Evolutionary conservation across 2,888 invertebrate genomes (phyloP).

Genomic region (Lasius platythorax): DNA sequence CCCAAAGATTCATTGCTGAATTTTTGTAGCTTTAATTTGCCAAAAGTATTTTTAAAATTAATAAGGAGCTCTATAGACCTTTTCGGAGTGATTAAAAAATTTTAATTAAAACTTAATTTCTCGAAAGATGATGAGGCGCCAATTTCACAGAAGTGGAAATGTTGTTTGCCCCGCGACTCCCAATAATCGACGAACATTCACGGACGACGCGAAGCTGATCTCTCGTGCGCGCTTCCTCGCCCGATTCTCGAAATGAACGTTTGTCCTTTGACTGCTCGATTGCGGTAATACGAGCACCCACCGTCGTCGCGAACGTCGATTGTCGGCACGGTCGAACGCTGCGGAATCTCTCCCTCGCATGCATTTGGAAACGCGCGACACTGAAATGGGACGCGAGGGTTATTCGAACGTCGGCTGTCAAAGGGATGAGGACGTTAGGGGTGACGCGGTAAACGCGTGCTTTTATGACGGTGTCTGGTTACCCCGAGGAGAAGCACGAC

Average conservation of each 20-base stretch:
- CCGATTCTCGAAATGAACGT: constrained; percentile 68
- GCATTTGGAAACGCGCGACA: constrained; percentile 74
- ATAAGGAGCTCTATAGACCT: background rate
- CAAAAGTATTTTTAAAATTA: background rate
- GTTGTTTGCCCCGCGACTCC: background rate
- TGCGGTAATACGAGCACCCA: constrained; percentile 65
- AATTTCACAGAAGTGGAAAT: background rate
- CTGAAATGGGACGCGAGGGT: constrained; percentile 71
- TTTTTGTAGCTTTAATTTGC: background rate
- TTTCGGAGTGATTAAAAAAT: too few species aligned
- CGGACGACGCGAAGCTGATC: background rate
- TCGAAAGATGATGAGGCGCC: background rate
- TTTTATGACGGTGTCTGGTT: constrained; percentile 68
- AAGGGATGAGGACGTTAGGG: constrained; percentile 60
- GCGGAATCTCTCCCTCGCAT: constrained; percentile 39
- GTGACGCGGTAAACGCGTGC: constrained; percentile 59
- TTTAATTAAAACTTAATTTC: background rate
- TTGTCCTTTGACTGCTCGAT: constrained; percentile 70
- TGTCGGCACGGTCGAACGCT: constrained; percentile 51
- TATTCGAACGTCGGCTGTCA: constrained; percentile 67
- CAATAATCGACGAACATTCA: constrained; percentile 4
- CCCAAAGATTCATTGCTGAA: background rate
- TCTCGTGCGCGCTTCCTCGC: background rate
- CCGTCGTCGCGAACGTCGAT: constrained; percentile 58
- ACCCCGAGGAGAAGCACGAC: constrained; percentile 55